Evolutionary conservation across 2,888 invertebrate genomes (phyloP), one percentile per base, ranked within the genome.

Genomic region (Eupithecia subumbrata): DNA sequence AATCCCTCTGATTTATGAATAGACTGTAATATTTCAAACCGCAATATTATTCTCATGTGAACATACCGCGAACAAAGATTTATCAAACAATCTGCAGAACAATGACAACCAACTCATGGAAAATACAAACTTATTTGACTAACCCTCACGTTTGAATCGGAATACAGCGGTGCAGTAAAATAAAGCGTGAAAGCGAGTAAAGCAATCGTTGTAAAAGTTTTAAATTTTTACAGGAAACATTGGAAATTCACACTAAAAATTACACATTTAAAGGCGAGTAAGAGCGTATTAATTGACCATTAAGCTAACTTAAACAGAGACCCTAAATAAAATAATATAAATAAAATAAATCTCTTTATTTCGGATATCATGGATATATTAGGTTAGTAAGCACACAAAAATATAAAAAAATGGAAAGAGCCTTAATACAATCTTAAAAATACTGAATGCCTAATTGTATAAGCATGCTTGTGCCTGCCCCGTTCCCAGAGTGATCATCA

Each of bases 71-170:
- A n/a, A 40, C 60, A 48, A 48, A 66, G 34, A 72, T 72, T 16
- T 22, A 66, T 48, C 48, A 72, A 66, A 72, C 52, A 37, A 30
- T 73, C 56, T 68, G 52, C 52, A 9, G 40, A 56, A 73, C 68
- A 68, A 56, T 68, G 56, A 72, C 72, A 56, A 68, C n/a, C 60
- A 60, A 60, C 60, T 60, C 60, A 25, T 25, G 60, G 25, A 60
- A 68, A n/a, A 68, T 34, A 68, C 67, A 40, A 68, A 68, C n/a
- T 43, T 68, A 40, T 40, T 68, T n/a, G 40, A 40, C 73, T 76
- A 74, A 78, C n/a, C 48, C 60, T 60, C 60, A 25, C 60, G 60
- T 60, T 60, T 60, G 60, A 25, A 60, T 25, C 14, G 25, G 25
- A 60, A 60, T 14, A 60, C 12, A 60, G 60, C 12, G 9, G 25